Evolutionary conservation across 2,888 invertebrate genomes (phyloP).

Genomic region (Synergus japonicus): DNA sequence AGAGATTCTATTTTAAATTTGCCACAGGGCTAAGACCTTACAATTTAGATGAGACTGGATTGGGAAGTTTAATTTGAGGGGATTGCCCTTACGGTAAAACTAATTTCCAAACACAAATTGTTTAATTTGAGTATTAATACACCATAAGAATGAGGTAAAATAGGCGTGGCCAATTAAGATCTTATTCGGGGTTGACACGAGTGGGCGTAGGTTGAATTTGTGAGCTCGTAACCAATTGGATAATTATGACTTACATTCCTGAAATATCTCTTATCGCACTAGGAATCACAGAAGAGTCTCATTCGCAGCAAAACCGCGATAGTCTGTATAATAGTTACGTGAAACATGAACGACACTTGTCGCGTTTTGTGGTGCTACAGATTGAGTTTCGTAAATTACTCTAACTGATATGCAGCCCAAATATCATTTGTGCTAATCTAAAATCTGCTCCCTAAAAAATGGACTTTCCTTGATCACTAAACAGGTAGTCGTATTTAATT

Average conservation of each 20-base stretch:
- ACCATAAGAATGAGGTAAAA: constrained; percentile 12
- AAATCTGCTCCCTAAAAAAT: background rate
- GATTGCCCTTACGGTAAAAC: too few species aligned
- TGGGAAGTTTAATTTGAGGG: too few species aligned
- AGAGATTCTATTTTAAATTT: too few species aligned
- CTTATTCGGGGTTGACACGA: constrained; percentile 41
- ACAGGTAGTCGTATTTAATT: background rate
- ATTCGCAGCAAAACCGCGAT: constrained; percentile 21
- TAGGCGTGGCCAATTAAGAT: constrained; percentile 21
- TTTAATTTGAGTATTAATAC: background rate
- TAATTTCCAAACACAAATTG: background rate
- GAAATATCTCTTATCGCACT: constrained; percentile 65
- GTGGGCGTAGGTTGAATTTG: constrained; percentile 67
- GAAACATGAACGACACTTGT: constrained; percentile 29
- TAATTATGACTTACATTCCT: constrained; percentile 66
- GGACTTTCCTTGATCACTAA: background rate
- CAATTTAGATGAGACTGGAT: too few species aligned
- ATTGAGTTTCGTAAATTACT: constrained; percentile 6
- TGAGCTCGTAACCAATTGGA: constrained; percentile 67
- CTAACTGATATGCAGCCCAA: constrained; percentile 29
- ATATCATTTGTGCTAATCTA: constrained; percentile 8
- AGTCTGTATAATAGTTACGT: background rate
- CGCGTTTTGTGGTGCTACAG: background rate
- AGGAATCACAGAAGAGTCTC: constrained; percentile 30
- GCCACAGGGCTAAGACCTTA: too few species aligned